phyloP scores from a whole-genome alignment of 1,140 invertebrate species.

The Conus betulinus region DNA sequence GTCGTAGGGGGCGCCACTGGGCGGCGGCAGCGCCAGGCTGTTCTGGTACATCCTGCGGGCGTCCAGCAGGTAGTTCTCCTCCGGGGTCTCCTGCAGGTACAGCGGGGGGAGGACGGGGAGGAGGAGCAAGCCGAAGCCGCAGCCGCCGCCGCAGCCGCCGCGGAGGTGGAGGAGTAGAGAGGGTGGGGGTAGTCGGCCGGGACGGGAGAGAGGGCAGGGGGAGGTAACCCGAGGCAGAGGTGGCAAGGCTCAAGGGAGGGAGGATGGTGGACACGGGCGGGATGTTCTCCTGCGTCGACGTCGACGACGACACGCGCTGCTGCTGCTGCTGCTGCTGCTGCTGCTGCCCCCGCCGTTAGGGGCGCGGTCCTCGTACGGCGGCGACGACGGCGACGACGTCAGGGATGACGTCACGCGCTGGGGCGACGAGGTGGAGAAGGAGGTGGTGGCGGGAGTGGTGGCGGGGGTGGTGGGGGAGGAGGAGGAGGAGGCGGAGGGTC shows the following conservation, averaged over 20 bases:
- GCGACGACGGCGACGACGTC: background rate
- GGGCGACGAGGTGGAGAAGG: background rate
- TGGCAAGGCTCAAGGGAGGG: background rate
- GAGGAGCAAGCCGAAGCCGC: background rate
- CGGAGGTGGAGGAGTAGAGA: background rate
- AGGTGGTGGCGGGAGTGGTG: background rate
- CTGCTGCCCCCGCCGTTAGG: background rate
- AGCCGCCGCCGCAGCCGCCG: too few species aligned
- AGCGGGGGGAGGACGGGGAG: background rate
- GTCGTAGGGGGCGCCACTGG: constrained; percentile 1
- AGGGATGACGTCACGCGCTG: background rate
- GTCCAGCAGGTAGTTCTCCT: background rate
- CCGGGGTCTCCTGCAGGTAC: background rate
- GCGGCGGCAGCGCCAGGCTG: constrained; percentile 25
- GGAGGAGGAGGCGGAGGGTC: too few species aligned
- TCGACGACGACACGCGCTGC: background rate
- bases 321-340: background rate
- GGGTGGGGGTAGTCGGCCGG: background rate
- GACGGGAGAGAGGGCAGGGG: background rate
- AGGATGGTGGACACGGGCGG: constrained; percentile 18
- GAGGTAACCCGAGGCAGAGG: constrained; percentile 20
- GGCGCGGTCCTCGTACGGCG: background rate
- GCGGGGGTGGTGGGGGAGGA: too few species aligned
- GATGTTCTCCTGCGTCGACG: constrained; percentile 26
- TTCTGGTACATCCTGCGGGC: constrained; percentile 33